A percentile compares a stretch with the other conserved stretches of the same genome.
phyloP scores from a whole-genome alignment of 2,113 vertebrate genomes.

The Mobula birostris region DNA sequence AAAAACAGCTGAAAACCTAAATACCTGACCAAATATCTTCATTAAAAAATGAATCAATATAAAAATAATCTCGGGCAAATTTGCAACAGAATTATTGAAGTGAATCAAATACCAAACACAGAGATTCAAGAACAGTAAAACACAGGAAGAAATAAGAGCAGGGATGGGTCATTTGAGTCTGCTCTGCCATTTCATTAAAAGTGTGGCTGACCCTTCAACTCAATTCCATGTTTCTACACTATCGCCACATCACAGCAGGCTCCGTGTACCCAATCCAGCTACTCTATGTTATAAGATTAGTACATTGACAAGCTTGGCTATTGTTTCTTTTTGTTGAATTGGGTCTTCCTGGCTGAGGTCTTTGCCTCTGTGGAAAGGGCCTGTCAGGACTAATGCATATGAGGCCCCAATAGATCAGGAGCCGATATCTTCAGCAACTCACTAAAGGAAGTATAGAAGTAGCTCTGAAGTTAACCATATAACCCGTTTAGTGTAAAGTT shows the following conservation, averaged over 20 bases:
- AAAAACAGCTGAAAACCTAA: background rate
- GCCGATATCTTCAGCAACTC: background rate
- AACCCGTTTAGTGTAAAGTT: too few relatives aligned
- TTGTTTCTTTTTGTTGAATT: background rate
- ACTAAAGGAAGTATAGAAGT: background rate
- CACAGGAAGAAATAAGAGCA: too few relatives aligned
- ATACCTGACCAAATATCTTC: background rate
- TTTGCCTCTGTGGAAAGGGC: background rate
- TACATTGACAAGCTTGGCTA: background rate
- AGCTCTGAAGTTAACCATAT: background rate
- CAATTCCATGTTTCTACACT: too few relatives aligned
- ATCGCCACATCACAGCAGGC: background rate
- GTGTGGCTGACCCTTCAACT: too few relatives aligned
- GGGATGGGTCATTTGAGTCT: too few relatives aligned
- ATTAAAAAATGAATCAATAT: background rate
- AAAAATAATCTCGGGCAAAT: background rate
- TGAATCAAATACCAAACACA: background rate
- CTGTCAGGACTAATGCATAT: background rate
- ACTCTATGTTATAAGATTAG: too few relatives aligned
- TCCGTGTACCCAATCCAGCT: background rate
- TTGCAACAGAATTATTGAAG: background rate
- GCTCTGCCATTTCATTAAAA: too few relatives aligned
- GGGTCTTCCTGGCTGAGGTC: background rate
- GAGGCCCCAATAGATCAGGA: background rate
- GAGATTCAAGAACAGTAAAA: background rate